These are phyloP conservation scores for Lymantria monacha DNA, from an alignment of 2,888 invertebrate genomes.

Conservation along the genomic window DNA sequence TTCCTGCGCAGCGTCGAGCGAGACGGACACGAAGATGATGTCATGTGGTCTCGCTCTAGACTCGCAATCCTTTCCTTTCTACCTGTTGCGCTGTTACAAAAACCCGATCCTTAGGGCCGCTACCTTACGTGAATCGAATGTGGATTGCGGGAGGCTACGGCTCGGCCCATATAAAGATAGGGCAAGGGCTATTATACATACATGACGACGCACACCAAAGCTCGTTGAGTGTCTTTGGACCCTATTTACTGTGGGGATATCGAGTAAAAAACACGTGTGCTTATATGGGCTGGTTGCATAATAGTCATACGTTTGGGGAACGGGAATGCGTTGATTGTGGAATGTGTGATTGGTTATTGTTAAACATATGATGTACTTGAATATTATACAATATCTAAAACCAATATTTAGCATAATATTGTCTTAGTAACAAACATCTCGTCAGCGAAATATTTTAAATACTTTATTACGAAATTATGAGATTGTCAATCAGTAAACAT, in stretches of 20 bases:
- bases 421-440: too few relatives aligned
- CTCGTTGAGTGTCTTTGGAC: conserved; percentile 61
- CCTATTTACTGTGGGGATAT: conserved; percentile 69
- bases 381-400: conserved; percentile 1
- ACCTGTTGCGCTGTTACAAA: conserved; percentile 82
- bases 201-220: conserved; percentile 44
- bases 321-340: too few relatives aligned
- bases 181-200: conserved; percentile 75
- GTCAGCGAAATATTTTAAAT: too few relatives aligned
- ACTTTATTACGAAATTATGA: too few relatives aligned
- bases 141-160: conserved; percentile 78
- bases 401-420: not conserved
- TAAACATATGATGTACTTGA: conserved; percentile 28
- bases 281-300: conserved; percentile 73
- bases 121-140: conserved; percentile 82
- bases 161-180: conserved; percentile 81
- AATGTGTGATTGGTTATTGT: conserved; percentile 58
- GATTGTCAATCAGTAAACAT: too few relatives aligned
- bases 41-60: conserved; percentile 58
- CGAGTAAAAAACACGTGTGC: conserved; percentile 59
- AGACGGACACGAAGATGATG: conserved; percentile 54
- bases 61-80: conserved; percentile 82
- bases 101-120: conserved; percentile 81
- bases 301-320: conserved; percentile 64
- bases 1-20: conserved; percentile 71